A percentile compares a stretch with the other conserved stretches of the same genome.
phyloP scores from a whole-genome alignment of 2,888 invertebrate genomes.

The Napeogenes sylphis region DNA sequence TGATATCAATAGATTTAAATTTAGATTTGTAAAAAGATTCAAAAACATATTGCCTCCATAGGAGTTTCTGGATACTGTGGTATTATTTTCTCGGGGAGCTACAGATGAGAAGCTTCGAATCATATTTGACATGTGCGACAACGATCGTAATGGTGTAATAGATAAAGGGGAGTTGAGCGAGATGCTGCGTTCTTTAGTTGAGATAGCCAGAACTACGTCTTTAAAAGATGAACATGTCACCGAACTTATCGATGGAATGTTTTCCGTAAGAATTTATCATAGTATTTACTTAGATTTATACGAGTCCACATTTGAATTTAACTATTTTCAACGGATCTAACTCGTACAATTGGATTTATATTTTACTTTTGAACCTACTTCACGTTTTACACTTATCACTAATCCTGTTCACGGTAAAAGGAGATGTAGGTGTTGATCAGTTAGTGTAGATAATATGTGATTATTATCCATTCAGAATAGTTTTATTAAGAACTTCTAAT shows the following conservation, averaged over 20 bases:
- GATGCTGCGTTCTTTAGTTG: conserved; percentile 94
- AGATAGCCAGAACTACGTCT: conserved; percentile 94
- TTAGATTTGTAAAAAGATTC: background rate
- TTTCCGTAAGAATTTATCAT: conserved; percentile 77
- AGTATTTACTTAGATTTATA: background rate
- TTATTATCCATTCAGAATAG: too few relatives aligned
- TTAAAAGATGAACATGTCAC: conserved; percentile 93
- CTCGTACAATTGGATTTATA: too few relatives aligned
- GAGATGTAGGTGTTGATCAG: too few relatives aligned
- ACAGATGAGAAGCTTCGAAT: conserved; percentile 95
- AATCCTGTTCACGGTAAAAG: too few relatives aligned
- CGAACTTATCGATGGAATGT: conserved; percentile 96
- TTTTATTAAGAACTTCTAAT: too few relatives aligned
- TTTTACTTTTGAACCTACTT: too few relatives aligned
- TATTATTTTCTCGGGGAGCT: conserved; percentile 93
- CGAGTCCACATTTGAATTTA: too few relatives aligned
- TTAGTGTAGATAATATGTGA: too few relatives aligned
- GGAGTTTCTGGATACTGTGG: conserved; percentile 96
- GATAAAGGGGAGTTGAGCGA: conserved; percentile 95
- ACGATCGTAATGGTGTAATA: conserved; percentile 94
- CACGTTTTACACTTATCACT: too few relatives aligned
- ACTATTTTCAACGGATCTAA: too few relatives aligned
- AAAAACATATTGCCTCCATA: conserved; percentile 42
- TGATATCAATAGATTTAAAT: too few relatives aligned
- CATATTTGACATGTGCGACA: conserved; percentile 98